Percentiles rank a stretch among this genome's conserved stretches.
phyloP scores from a whole-genome alignment of 2,113 vertebrate species.

The Vimba vimba region DNA sequence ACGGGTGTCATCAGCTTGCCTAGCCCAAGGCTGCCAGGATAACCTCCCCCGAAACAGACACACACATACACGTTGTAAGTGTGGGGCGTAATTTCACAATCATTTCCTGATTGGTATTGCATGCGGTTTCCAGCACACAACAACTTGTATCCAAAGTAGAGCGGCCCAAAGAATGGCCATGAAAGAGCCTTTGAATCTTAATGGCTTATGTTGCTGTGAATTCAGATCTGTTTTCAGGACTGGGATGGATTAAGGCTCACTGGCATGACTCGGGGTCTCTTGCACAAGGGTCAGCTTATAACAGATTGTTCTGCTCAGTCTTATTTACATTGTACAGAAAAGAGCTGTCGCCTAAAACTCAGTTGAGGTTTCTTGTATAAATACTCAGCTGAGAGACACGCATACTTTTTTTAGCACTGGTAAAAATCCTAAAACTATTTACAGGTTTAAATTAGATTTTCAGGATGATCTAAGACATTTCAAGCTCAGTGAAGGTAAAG shows the following conservation, averaged over 20 bases:
- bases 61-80: conserved; percentile 9
- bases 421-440: neutral
- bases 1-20: conserved; percentile 48
- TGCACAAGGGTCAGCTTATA: conserved; percentile 15
- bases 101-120: conserved; percentile 71
- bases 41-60: conserved; percentile 14
- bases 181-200: conserved; percentile 67
- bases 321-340: conserved; percentile 7
- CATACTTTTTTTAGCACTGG: no score
- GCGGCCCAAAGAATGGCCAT: conserved; percentile 52
- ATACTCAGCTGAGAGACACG: neutral
- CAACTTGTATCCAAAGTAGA: conserved; percentile 62
- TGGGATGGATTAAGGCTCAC: conserved; percentile 52
- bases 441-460: neutral
- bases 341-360: neutral
- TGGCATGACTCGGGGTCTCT: conserved; percentile 46
- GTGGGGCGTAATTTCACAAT: conserved; percentile 60
- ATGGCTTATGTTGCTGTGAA: conserved; percentile 64
- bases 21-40: conserved; percentile 12
- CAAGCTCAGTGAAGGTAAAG: neutral
- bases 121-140: conserved; percentile 35
- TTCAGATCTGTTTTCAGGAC: conserved; percentile 54
- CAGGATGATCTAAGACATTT: neutral
- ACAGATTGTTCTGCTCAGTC: conserved; percentile 22
- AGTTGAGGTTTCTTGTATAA: conserved; percentile 1